phyloP scores from a whole-genome alignment of 2,888 invertebrate species.

The Spilosoma lubricipeda region DNA sequence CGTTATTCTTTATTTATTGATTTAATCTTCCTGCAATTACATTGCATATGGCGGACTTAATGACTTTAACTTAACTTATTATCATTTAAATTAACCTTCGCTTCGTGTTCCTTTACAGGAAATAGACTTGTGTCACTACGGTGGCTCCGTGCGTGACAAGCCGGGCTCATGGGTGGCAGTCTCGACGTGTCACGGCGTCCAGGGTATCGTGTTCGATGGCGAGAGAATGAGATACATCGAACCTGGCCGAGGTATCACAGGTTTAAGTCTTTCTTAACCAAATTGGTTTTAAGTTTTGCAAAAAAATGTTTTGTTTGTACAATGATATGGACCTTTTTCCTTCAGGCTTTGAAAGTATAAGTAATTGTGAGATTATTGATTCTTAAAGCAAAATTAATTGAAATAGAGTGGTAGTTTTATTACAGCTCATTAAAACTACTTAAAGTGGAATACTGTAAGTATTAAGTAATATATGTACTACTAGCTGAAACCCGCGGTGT shows the following conservation, averaged over 20 bases:
- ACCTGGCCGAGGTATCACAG: slow-evolving; percentile 67
- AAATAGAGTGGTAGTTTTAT: too few relatives aligned
- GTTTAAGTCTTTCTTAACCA: background rate
- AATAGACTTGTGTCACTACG: slow-evolving; percentile 91
- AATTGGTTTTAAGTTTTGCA: background rate
- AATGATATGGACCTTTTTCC: background rate
- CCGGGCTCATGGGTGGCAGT: slow-evolving; percentile 93
- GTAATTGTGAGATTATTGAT: too few relatives aligned
- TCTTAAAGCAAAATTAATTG: too few relatives aligned
- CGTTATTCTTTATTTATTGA: too few relatives aligned
- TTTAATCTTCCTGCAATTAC: too few relatives aligned
- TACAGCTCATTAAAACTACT: too few relatives aligned
- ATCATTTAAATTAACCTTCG: background rate
- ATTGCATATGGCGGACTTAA: too few relatives aligned
- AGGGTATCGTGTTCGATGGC: slow-evolving; percentile 94
- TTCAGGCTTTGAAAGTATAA: background rate
- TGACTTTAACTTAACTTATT: too few relatives aligned
- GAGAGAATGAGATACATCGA: slow-evolving; percentile 90
- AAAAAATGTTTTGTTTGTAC: background rate
- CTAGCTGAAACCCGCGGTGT: too few relatives aligned
- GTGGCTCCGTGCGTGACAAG: slow-evolving; percentile 90
- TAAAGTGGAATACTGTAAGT: too few relatives aligned
- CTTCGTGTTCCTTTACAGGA: slow-evolving; percentile 84
- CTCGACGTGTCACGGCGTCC: slow-evolving; percentile 92
- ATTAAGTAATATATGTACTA: too few relatives aligned